These are phyloP conservation scores for Styela clava DNA, from an alignment of 23 tunicate genomes.

Conservation along the genomic window DNA sequence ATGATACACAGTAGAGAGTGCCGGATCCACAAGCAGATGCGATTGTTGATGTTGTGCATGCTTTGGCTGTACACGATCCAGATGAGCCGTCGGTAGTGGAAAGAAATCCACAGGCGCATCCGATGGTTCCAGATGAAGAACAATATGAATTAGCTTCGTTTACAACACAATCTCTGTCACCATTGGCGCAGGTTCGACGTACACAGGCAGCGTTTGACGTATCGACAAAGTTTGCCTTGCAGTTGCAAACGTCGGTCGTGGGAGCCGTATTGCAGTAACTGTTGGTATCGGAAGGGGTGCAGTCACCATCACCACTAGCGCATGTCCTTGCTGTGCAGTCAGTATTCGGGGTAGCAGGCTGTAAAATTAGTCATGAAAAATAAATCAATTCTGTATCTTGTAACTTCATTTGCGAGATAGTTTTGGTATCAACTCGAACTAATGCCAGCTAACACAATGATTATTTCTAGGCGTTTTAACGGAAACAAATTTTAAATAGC, in stretches of 20 bases:
- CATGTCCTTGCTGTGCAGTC: background rate
- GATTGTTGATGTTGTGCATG: background rate
- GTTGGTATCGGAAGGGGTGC: background rate
- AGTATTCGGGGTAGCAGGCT: background rate
- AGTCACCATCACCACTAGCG: background rate
- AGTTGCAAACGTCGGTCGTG: background rate
- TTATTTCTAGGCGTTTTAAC: too few relatives aligned
- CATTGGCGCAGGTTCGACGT: background rate
- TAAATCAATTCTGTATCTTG: too few relatives aligned
- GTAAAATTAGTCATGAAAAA: too few relatives aligned
- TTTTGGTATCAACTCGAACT: too few relatives aligned
- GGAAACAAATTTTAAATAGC: too few relatives aligned
- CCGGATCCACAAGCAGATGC: background rate
- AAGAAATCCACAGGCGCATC: background rate
- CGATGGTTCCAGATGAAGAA: background rate
- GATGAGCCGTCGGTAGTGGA: background rate
- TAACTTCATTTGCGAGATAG: too few relatives aligned
- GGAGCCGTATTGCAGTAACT: background rate
- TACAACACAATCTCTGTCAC: background rate
- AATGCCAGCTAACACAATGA: too few relatives aligned
- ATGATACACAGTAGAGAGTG: background rate
- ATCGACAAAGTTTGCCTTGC: background rate
- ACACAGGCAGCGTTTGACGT: background rate
- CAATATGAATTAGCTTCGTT: background rate
- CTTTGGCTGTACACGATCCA: background rate